Evolutionary conservation across 2,888 invertebrate genomes (phyloP).

Genomic region (Heliconius ethilla): DNA sequence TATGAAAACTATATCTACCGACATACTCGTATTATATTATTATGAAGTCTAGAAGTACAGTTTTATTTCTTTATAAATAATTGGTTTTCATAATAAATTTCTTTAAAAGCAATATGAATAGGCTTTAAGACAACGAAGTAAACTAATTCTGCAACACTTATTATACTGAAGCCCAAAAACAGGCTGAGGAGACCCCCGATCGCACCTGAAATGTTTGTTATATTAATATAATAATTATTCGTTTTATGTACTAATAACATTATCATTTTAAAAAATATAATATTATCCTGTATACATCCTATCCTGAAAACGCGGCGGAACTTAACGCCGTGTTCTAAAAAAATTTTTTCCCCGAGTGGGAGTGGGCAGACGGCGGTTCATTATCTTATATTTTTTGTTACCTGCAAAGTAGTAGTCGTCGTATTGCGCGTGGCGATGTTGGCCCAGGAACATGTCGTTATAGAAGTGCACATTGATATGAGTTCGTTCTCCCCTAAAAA

Average conservation of each 20-base stretch:
- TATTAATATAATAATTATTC: not conserved
- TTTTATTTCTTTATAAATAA: not conserved
- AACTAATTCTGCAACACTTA: constrained; percentile 73
- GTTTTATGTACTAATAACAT: no score
- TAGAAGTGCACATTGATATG: constrained; percentile 74
- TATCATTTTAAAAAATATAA: no score
- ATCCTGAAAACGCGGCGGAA: no score
- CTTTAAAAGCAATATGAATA: constrained; percentile 40
- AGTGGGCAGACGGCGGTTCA: no score
- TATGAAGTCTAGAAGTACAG: not conserved
- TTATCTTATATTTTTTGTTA: constrained; percentile 46
- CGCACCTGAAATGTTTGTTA: constrained; percentile 43
- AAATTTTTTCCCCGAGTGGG: no score
- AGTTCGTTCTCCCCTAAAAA: constrained; percentile 67
- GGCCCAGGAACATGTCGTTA: constrained; percentile 73
- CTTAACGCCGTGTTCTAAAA: no score
- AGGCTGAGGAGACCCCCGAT: constrained; percentile 76
- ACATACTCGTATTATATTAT: not conserved
- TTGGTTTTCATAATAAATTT: constrained; percentile 18
- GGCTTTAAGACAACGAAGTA: constrained; percentile 72
- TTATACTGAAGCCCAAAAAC: constrained; percentile 77
- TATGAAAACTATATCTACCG: not conserved
- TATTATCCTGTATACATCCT: no score
- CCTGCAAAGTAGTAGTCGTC: constrained; percentile 77
- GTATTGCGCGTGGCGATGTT: constrained; percentile 74